Evolutionary conservation across 2,113 vertebrate species (phyloP).

Genomic region (Ciconia boyciana): DNA sequence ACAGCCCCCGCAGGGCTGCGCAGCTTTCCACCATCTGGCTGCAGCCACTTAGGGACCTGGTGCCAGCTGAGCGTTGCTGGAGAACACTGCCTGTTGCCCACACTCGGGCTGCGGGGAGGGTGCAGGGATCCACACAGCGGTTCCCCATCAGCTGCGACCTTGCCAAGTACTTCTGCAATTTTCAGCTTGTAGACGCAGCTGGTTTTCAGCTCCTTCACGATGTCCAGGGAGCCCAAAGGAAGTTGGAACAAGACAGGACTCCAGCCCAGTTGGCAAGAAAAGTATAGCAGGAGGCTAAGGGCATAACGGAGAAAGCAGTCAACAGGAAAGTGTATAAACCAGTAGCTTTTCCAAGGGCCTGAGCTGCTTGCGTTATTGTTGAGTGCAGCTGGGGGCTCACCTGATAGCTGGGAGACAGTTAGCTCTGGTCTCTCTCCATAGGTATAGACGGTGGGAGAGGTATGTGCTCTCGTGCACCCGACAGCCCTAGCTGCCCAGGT

Average conservation of each 20-base stretch:
- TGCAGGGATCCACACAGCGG: neutral
- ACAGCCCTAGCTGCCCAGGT: neutral
- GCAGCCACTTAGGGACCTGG: accelerated
- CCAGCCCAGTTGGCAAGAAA: neutral
- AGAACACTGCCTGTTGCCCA: accelerated
- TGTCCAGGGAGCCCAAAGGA: neutral
- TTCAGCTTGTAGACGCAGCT: neutral
- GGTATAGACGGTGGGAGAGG: neutral
- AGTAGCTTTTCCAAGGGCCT: neutral
- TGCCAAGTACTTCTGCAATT: neutral
- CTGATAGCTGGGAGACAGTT: neutral
- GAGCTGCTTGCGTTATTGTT: neutral
- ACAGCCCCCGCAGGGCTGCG: neutral
- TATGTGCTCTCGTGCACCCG: neutral
- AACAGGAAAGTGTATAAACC: neutral
- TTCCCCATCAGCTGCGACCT: neutral
- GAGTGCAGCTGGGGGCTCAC: neutral
- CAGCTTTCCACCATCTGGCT: neutral
- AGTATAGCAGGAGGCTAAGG: neutral
- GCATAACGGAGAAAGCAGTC: neutral
- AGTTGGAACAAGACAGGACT: neutral
- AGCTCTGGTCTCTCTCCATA: neutral
- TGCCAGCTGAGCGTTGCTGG: neutral
- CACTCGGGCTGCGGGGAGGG: accelerated
- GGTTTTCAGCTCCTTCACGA: accelerated